A percentile compares a stretch with the other conserved stretches of the same genome.
These are phyloP conservation scores for Gnatocerus cornutus DNA, from an alignment of 2,888 invertebrate species.

Conservation along the genomic window DNA sequence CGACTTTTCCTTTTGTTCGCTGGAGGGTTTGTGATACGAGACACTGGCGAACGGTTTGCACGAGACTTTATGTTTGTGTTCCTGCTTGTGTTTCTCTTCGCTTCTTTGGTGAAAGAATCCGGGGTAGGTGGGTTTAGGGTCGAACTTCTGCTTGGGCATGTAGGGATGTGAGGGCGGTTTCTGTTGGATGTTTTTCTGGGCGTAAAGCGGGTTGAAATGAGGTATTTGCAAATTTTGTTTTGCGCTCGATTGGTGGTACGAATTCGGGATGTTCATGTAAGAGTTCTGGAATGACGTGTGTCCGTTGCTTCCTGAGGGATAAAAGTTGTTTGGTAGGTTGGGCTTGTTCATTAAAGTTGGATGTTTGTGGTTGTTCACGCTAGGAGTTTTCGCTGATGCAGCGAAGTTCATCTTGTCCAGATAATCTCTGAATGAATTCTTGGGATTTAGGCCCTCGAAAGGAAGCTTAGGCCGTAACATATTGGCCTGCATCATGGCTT, in stretches of 20 bases:
- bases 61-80: conserved; percentile 63
- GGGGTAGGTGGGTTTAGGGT: conserved; percentile 45
- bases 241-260: conserved; percentile 56
- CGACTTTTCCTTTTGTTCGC: conserved; percentile 35
- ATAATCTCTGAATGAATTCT: conserved; percentile 55
- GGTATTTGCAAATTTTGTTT: conserved; percentile 63
- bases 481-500: conserved; percentile 74
- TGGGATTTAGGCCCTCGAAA: conserved; percentile 60
- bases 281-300: conserved; percentile 58
- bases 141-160: conserved; percentile 41
- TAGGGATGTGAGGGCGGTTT: conserved; percentile 59
- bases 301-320: conserved; percentile 49
- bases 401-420: conserved; percentile 56
- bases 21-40: conserved; percentile 51
- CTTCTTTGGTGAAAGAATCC: conserved; percentile 51
- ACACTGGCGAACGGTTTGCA: conserved; percentile 60
- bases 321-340: conserved; percentile 53
- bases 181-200: conserved; percentile 62
- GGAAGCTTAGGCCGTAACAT: conserved; percentile 63
- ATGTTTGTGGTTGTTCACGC: conserved; percentile 46
- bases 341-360: conserved; percentile 43
- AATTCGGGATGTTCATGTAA: conserved; percentile 60
- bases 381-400: conserved; percentile 29
- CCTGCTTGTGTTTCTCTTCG: conserved; percentile 61
- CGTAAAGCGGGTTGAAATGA: conserved; percentile 60